Evolutionary conservation across 2,888 invertebrate genomes (phyloP), one percentile per base, ranked within the genome.

Genomic region (Drosophila subsilvestris): DNA sequence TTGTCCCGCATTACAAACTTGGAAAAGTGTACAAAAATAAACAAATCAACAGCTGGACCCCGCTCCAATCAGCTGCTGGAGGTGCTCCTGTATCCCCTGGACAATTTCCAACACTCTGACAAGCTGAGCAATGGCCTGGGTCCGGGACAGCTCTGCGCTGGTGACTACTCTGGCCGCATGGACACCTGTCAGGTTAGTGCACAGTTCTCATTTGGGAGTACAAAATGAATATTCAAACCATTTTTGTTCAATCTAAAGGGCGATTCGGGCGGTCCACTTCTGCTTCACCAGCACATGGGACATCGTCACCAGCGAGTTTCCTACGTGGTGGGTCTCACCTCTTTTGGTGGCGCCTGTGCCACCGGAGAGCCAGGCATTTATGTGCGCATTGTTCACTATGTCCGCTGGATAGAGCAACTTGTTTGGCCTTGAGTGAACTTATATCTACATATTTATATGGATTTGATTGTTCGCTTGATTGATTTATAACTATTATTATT

Each of bases 351-450:
- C n/a, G 55, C 56, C 1, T 80, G 80, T 57, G 78, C 71, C 25
- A 56, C 67, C 6, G 62, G 65, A 1, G 42, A 70, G 1, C 80
- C 80, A 1, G 69, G 77, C 1, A 63, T 80, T 27, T 81, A 81
- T 49, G 70, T 79, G 8, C 57, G 79, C 18, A 70, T 81, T 43
- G 42, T 63, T 2, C 63, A 71, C 20, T 80, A 77, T 29, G 27
- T 77, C 12, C 58, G 60, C 22, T 80, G 80, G 80, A 77, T 81
- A 29, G 80, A 81, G 42, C 27, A 58, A n/a, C 56, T 65, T n/a
- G 78, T 78, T 43, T 80, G 80, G 79, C n/a, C n/a, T 17, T 18
- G 18, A 20, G n/a, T 62, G 5, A 14, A 12, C 6, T 2, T 3
- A 14, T 1, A 37, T 6, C 0, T 6, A 6, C 10, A 27, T 27